A percentile compares a stretch with the other conserved stretches of the same genome.
Evolutionary conservation across 2,113 vertebrate species (phyloP).

Genomic region (Rhegmatorhina hoffmannsi): DNA sequence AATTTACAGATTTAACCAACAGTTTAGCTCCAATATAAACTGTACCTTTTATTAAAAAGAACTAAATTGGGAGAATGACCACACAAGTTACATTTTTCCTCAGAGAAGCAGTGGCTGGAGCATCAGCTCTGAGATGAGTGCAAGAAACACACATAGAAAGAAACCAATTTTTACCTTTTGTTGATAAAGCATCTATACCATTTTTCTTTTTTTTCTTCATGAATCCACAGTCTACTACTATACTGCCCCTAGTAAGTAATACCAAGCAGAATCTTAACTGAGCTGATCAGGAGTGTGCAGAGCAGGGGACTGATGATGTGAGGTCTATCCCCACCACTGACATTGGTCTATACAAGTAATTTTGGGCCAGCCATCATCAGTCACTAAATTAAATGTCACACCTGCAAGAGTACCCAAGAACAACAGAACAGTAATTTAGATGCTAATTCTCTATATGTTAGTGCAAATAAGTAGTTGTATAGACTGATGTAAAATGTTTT

Average conservation of each 20-base stretch:
- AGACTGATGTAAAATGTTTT: neutral
- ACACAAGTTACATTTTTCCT: neutral
- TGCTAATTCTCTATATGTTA: neutral
- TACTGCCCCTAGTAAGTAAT: neutral
- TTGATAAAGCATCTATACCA: neutral
- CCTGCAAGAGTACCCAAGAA: neutral
- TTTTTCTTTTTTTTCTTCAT: neutral
- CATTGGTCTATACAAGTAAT: neutral
- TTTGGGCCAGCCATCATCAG: neutral
- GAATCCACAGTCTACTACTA: neutral
- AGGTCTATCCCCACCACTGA: neutral
- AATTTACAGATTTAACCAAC: conserved; percentile 2
- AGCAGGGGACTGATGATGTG: neutral
- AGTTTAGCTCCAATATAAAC: conserved; percentile 24
- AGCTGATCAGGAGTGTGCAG: neutral
- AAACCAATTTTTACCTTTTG: neutral
- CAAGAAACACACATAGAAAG: neutral
- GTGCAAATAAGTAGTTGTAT: neutral
- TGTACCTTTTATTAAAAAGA: neutral
- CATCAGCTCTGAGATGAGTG: neutral
- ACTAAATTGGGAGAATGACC: conserved; percentile 24
- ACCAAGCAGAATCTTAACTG: neutral
- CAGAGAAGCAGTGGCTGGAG: neutral
- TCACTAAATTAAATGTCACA: neutral
- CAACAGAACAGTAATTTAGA: neutral